Conservation (phyloP, 2,797 vertebrate species). For the Salarias fasciatus region DNA sequence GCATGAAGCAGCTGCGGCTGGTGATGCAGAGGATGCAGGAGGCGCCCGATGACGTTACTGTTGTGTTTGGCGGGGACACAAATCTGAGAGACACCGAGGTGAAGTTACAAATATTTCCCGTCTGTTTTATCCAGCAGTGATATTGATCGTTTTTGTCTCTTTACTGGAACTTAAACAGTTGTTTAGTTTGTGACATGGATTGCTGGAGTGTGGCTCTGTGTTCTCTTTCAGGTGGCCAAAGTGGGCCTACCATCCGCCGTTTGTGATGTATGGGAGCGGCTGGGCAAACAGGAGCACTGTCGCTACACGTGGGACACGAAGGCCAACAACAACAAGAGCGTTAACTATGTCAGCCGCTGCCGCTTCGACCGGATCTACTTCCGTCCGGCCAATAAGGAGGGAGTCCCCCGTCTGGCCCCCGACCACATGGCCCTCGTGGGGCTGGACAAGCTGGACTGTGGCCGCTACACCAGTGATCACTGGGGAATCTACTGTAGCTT, state of each 20-base stretch:
- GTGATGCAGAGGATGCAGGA: constrained; percentile 85
- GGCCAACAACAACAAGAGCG: constrained; percentile 87
- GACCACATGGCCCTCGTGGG: constrained; percentile 91
- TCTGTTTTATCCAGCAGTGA: too few species aligned
- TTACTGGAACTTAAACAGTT: too few species aligned
- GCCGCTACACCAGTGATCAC: constrained; percentile 93
- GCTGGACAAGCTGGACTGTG: constrained; percentile 93
- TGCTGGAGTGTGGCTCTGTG: not conserved
- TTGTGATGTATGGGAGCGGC: constrained; percentile 90
- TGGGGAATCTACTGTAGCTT: constrained; percentile 95
- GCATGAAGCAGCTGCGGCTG: constrained; percentile 86
- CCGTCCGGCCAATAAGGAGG: constrained; percentile 72
- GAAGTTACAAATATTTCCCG: too few species aligned
- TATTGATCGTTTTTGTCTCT: too few species aligned
- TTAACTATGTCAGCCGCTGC: constrained; percentile 79
- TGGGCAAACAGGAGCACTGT: constrained; percentile 89
- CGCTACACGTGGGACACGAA: constrained; percentile 96
- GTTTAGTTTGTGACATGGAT: too few species aligned
- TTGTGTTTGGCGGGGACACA: constrained; percentile 96
- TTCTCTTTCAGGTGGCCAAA: constrained; percentile 83
- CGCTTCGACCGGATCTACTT: constrained; percentile 93
- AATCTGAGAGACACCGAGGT: constrained; percentile 95
- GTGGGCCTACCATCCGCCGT: constrained; percentile 85
- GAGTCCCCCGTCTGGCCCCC: constrained; percentile 76
- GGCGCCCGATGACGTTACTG: constrained; percentile 82